Base-by-base conservation (phyloP, 2,113 vertebrate species). In the Serilophus lunatus region DNA sequence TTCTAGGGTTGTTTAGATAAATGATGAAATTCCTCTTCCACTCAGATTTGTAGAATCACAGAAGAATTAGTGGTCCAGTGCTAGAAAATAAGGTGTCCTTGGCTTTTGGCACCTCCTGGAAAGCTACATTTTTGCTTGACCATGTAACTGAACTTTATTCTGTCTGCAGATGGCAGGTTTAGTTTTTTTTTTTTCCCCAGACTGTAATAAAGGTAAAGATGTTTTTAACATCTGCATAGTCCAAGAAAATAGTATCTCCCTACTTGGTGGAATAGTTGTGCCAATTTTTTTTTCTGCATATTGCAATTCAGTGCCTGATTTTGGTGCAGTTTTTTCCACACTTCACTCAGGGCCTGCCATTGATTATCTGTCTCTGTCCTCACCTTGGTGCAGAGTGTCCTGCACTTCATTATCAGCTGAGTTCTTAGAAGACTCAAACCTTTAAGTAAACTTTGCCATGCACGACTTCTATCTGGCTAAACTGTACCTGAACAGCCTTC, bases 241-340 rank as follows among this genome's bases (percentile, higher is more conserved):
- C 29, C 14, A 75, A 38, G 25, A 75, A 50, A 63, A 63, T 25
- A 72, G 9, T 17, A 35, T 18, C 50, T 88, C 65, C 76, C 13
- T 82, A 3, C 65, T 71, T 40, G 26, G 47, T 74, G 44, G 56
- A 25, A 23, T 22, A 25, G 5, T 72, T 47, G 6, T 56, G 53
- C 29, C 60, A 18, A 5, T 57, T 20, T 0, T 70, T 14, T 68
- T 47, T 86, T 71, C 14, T 50, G 10, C 42, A 74, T 54, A 16
- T 31, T 89, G n/a, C 1, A 2, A 11, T 72, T 69, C 40, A 29
- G 22, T 44, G 36, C 42, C 24, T 77, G 68, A 15, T 54, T 3
- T 2, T 1, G 2, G 31, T 59, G 45, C 20, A 6, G 0, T 16
- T 74, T 40, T 84, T 71, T 38, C 36, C 53, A 16, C 9, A 0